Evolutionary conservation across 2,113 vertebrate genomes (phyloP).

Genomic region (Potamarius usumacintae): DNA sequence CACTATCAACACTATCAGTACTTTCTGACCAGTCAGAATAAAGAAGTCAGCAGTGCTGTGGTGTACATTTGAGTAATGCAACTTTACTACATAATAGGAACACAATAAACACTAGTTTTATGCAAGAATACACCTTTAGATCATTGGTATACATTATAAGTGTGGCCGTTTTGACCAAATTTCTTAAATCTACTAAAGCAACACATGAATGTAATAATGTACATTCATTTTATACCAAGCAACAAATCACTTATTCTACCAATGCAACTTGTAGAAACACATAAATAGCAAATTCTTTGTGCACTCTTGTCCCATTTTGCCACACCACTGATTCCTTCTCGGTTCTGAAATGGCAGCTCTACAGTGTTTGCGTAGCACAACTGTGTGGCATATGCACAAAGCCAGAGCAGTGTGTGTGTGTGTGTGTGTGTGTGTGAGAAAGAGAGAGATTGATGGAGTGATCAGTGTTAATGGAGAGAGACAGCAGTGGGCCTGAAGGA

Average conservation of each 20-base stretch:
- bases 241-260: background rate
- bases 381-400: conserved; percentile 6
- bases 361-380: conserved; percentile 17
- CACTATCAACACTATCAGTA: background rate
- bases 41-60: background rate
- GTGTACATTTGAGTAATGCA: background rate
- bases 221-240: background rate
- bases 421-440: conserved; percentile 20
- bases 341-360: background rate
- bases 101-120: background rate
- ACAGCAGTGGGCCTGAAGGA: conserved; percentile 41
- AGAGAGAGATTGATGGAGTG: conserved; percentile 43
- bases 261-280: background rate
- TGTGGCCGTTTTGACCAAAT: background rate
- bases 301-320: background rate
- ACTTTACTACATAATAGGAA: background rate
- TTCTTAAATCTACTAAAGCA: background rate
- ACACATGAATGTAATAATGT: background rate
- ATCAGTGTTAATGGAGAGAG: conserved; percentile 47
- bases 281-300: background rate
- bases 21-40: background rate
- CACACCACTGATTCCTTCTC: background rate
- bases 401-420: background rate
- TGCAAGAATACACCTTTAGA: background rate
- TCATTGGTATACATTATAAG: background rate